Conservation (phyloP, 2,113 vertebrate genomes). For the Psittacara wagleri region DNA sequence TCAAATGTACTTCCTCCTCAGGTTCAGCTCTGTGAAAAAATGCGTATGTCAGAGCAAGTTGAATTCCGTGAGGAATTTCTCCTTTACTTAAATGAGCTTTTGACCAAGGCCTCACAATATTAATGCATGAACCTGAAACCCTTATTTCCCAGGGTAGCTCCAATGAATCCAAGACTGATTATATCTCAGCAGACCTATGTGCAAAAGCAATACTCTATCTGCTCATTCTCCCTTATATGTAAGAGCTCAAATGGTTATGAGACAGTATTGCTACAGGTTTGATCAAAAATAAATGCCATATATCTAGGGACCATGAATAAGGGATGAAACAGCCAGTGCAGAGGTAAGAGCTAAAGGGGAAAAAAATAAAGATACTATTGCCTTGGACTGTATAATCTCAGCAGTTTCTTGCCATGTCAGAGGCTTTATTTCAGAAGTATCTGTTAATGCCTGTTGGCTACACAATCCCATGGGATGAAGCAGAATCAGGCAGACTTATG, state of each 20-base stretch:
- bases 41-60: neutral
- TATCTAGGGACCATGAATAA: constrained; percentile 61
- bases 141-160: constrained; percentile 56
- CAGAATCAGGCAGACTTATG: neutral
- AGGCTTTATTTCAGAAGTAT: constrained; percentile 30
- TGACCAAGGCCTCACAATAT: constrained; percentile 35
- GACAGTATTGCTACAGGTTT: constrained; percentile 35
- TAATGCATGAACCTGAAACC: constrained; percentile 48
- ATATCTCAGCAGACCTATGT: constrained; percentile 48
- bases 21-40: constrained; percentile 19
- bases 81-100: constrained; percentile 51
- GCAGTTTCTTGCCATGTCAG: neutral
- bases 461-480: neutral
- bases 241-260: constrained; percentile 49
- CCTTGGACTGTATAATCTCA: constrained; percentile 23
- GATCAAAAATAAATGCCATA: constrained; percentile 67
- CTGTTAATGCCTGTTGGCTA: constrained; percentile 9
- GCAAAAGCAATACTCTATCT: constrained; percentile 50
- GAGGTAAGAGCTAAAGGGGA: neutral
- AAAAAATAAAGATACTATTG: neutral
- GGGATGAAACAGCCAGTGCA: constrained; percentile 32
- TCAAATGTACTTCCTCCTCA: constrained; percentile 8
- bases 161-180: constrained; percentile 55
- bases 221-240: constrained; percentile 38
- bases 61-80: constrained; percentile 48